Conservation (phyloP, 2,797 vertebrate genomes). For the Clangula hyemalis region DNA sequence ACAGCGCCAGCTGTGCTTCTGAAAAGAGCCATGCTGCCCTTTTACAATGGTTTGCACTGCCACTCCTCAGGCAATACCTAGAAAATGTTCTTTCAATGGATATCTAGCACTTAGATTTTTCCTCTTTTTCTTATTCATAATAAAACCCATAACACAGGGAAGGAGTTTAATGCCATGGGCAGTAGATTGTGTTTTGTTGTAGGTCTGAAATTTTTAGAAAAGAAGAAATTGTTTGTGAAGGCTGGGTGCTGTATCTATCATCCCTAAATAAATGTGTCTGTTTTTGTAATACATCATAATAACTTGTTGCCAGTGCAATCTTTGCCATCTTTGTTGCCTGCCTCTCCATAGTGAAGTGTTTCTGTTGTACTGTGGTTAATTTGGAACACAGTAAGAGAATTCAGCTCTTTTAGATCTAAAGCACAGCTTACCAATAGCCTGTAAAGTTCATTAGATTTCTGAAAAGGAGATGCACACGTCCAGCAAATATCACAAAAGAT, state of each 20-base stretch:
- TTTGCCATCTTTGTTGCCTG: not conserved
- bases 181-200: not conserved
- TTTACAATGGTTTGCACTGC: not conserved
- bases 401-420: not conserved
- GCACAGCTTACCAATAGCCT: not conserved
- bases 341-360: not conserved
- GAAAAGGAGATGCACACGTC: not conserved
- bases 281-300: not conserved
- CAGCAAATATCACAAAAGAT: not conserved
- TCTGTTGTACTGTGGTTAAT: not conserved
- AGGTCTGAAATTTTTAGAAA: not conserved
- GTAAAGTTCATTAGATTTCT: not conserved
- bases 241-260: not conserved
- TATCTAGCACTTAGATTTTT: not conserved
- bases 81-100: not conserved
- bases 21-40: not conserved
- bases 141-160: not conserved
- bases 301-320: not conserved
- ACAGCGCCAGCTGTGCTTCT: accelerated
- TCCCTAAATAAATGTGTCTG: not conserved
- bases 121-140: not conserved
- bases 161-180: not conserved
- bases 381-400: not conserved
- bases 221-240: not conserved
- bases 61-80: not conserved